phyloP scores from a whole-genome alignment of 2,888 invertebrate genomes.

The Polydesmus complanatus region DNA sequence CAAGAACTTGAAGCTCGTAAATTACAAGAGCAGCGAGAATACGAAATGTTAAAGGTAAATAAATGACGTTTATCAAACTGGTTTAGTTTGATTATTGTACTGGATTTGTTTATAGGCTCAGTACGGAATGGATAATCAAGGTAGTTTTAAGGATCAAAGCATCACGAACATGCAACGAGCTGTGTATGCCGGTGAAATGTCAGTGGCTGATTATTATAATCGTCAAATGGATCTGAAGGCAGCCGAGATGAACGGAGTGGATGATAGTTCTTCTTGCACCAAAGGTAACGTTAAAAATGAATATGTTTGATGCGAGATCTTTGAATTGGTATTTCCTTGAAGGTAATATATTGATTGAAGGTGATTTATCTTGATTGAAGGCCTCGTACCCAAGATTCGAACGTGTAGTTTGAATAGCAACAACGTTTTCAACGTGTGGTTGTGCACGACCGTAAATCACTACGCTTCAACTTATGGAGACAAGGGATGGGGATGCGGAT shows the following conservation, averaged over 20 bases:
- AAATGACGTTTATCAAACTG: neutral
- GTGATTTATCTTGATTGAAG: conserved; percentile 20
- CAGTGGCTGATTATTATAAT: conserved; percentile 72
- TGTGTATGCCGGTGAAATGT: conserved; percentile 71
- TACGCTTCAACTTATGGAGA: conserved; percentile 79
- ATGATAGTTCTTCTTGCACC: conserved; percentile 67
- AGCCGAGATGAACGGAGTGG: conserved; percentile 62
- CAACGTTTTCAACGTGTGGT: conserved; percentile 52
- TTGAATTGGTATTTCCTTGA: too few species aligned
- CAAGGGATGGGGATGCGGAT: conserved; percentile 85
- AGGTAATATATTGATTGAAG: neutral
- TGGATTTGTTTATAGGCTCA: conserved; percentile 43
- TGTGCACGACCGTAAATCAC: conserved; percentile 70
- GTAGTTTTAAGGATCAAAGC: conserved; percentile 62
- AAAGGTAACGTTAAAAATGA: conserved; percentile 41
- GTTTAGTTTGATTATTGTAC: neutral
- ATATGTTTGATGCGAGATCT: too few species aligned
- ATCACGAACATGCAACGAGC: conserved; percentile 63
- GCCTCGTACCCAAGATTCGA: conserved; percentile 28
- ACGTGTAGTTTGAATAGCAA: conserved; percentile 29
- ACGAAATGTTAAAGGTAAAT: conserved; percentile 53
- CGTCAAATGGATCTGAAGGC: conserved; percentile 57
- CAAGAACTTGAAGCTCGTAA: conserved; percentile 52
- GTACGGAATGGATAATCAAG: conserved; percentile 80
- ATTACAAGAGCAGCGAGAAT: conserved; percentile 62